These are phyloP conservation scores for Poecile atricapillus DNA, from an alignment of 2,113 vertebrate species.

Conservation along the genomic window DNA sequence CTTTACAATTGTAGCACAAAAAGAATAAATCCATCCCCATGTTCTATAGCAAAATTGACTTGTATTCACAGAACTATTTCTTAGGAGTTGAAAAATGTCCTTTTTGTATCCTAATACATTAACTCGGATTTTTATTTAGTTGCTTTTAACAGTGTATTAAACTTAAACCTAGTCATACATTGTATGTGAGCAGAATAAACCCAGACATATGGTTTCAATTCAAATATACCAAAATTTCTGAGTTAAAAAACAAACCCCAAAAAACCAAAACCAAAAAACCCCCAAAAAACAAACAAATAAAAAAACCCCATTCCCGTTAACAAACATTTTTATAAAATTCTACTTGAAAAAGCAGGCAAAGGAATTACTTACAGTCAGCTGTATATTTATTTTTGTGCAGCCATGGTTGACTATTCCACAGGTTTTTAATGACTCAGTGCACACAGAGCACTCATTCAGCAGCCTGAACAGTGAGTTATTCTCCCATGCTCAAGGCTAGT, in stretches of 20 bases:
- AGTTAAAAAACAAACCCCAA: not conserved
- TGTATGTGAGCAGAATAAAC: not conserved
- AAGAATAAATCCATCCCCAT: not conserved
- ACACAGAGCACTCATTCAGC: slow-evolving; percentile 67
- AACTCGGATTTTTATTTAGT: not conserved
- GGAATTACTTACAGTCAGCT: slow-evolving; percentile 35
- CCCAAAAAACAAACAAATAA: not conserved
- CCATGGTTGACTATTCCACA: slow-evolving; percentile 12
- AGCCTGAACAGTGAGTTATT: slow-evolving; percentile 37
- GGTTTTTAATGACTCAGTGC: slow-evolving; percentile 26
- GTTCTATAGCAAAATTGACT: not conserved
- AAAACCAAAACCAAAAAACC: not conserved
- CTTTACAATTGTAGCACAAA: not conserved
- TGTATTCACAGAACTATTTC: not conserved
- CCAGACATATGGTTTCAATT: slow-evolving; percentile 65
- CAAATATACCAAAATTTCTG: slow-evolving; percentile 7
- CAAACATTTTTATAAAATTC: slow-evolving; percentile 63
- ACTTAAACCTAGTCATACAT: slow-evolving; percentile 45
- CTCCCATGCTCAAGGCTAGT: not conserved
- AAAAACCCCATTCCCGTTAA: not conserved
- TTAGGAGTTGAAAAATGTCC: slow-evolving; percentile 8
- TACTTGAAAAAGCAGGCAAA: slow-evolving; percentile 44
- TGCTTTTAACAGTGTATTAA: slow-evolving; percentile 38
- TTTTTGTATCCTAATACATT: not conserved
- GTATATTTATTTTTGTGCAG: slow-evolving; percentile 65